phyloP scores from a whole-genome alignment of 2,113 vertebrate genomes.

The Lates calcarifer region DNA sequence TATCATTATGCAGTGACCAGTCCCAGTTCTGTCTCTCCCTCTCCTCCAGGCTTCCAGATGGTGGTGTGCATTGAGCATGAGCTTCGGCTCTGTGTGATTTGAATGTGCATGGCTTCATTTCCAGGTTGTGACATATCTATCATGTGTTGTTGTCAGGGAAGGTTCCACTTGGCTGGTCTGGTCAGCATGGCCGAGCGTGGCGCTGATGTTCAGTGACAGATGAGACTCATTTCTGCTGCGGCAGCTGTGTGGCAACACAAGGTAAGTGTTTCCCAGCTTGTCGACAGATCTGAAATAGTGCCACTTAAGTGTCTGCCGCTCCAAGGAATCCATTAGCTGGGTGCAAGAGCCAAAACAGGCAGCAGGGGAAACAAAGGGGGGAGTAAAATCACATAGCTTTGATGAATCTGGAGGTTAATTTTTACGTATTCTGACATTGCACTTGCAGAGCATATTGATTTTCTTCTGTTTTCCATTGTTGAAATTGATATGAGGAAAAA shows the following conservation, averaged over 20 bases:
- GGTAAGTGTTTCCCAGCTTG: slow-evolving; percentile 57
- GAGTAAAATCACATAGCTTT: slow-evolving; percentile 38
- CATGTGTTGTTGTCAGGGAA: slow-evolving; percentile 64
- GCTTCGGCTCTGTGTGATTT: slow-evolving; percentile 60
- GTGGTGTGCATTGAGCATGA: slow-evolving; percentile 44
- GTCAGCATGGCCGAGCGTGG: slow-evolving; percentile 48
- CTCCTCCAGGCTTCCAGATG: slow-evolving; percentile 52
- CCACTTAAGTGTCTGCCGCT: slow-evolving; percentile 67
- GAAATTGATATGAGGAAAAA: slow-evolving; percentile 50
- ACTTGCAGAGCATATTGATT: slow-evolving; percentile 54
- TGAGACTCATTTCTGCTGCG: slow-evolving; percentile 60
- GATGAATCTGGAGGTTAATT: slow-evolving; percentile 58
- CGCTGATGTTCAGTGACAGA: slow-evolving; percentile 70
- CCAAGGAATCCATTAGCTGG: slow-evolving; percentile 67
- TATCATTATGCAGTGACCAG: slow-evolving; percentile 43
- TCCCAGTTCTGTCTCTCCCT: slow-evolving; percentile 10
- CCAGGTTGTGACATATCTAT: slow-evolving; percentile 75
- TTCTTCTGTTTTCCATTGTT: slow-evolving; percentile 30
- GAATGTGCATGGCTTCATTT: slow-evolving; percentile 75
- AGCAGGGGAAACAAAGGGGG: slow-evolving; percentile 12
- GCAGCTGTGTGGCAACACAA: slow-evolving; percentile 58
- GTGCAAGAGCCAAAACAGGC: slow-evolving; percentile 47
- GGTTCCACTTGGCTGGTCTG: slow-evolving; percentile 64
- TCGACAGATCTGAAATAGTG: slow-evolving; percentile 73
- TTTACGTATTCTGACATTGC: slow-evolving; percentile 51